These are phyloP conservation scores for Dione juno DNA, from an alignment of 2,888 invertebrate genomes.

Conservation along the genomic window DNA sequence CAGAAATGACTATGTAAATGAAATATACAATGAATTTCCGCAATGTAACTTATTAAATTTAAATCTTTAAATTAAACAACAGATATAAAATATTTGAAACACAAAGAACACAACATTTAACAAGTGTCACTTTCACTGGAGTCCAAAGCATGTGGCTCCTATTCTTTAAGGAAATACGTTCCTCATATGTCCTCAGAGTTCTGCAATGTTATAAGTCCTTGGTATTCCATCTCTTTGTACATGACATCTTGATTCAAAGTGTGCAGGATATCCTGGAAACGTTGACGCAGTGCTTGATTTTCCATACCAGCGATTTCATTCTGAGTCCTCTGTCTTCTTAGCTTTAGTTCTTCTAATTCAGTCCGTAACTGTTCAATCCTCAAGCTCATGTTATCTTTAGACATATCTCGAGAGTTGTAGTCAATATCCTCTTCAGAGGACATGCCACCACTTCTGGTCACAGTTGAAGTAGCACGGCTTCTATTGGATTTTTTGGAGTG, in stretches of 20 bases:
- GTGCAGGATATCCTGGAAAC: conserved; percentile 92
- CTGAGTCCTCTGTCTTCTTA: conserved; percentile 90
- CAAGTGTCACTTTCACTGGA: conserved; percentile 23
- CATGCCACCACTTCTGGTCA: conserved; percentile 55
- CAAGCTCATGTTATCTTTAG: conserved; percentile 81
- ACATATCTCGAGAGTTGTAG: conserved; percentile 60
- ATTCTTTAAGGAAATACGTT: conserved; percentile 41
- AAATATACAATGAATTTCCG: background rate
- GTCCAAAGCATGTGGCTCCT: conserved; percentile 14
- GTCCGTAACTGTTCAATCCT: conserved; percentile 88
- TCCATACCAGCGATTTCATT: conserved; percentile 93
- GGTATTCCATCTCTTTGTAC: conserved; percentile 89
- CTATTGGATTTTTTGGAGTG: conserved; percentile 53
- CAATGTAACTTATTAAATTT: background rate
- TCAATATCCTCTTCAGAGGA: conserved; percentile 71
- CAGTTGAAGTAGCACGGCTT: conserved; percentile 52
- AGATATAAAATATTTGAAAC: conserved; percentile 2
- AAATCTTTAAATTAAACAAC: background rate
- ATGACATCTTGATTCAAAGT: conserved; percentile 90
- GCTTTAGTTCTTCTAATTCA: conserved; percentile 89
- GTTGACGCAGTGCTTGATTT: conserved; percentile 90
- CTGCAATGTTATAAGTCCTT: conserved; percentile 70
- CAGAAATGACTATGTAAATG: background rate
- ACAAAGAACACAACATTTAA: background rate
- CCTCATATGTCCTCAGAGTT: conserved; percentile 73